Evolutionary conservation across 2,888 invertebrate genomes (phyloP).

Genomic region (Caenorhabditis wallacei): DNA sequence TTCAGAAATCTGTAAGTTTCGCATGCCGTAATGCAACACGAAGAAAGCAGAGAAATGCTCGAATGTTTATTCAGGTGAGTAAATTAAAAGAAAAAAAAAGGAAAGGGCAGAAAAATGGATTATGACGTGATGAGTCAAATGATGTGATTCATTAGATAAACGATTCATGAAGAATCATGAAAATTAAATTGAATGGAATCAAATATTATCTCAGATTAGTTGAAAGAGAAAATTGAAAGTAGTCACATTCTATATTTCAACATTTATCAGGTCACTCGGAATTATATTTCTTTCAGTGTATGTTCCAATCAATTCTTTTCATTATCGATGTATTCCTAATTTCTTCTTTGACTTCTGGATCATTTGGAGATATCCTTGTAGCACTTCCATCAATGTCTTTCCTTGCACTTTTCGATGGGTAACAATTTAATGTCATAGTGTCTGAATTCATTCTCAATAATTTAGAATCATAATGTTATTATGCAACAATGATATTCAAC

Average conservation of each 20-base stretch:
- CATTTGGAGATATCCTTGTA: slow-evolving; percentile 32
- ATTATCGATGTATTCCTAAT: slow-evolving; percentile 39
- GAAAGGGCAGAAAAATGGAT: slow-evolving; percentile 10
- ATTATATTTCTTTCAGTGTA: slow-evolving; percentile 2
- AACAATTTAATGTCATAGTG: background rate
- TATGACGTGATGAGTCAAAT: slow-evolving; percentile 4
- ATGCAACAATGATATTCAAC: slow-evolving; percentile 59
- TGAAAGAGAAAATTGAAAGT: no score
- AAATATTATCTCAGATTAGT: no score
- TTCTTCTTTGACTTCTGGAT: slow-evolving; percentile 41
- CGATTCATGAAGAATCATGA: no score
- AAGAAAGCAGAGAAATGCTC: slow-evolving; percentile 54
- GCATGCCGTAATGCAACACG: slow-evolving; percentile 43
- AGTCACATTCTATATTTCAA: no score
- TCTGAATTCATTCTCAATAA: background rate
- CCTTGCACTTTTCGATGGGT: slow-evolving; percentile 50
- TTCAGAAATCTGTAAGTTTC: slow-evolving; percentile 56
- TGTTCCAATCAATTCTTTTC: slow-evolving; percentile 36
- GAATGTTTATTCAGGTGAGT: slow-evolving; percentile 59
- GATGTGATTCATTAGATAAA: background rate
- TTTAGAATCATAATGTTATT: slow-evolving; percentile 48
- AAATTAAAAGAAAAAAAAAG: slow-evolving; percentile 2
- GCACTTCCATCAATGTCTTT: slow-evolving; percentile 35
- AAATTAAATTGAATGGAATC: no score
- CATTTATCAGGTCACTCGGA: background rate